A percentile compares a stretch with the other conserved stretches of the same genome.
These are phyloP conservation scores for Theocolax elegans DNA, from an alignment of 1,140 invertebrate species.

Conservation along the genomic window DNA sequence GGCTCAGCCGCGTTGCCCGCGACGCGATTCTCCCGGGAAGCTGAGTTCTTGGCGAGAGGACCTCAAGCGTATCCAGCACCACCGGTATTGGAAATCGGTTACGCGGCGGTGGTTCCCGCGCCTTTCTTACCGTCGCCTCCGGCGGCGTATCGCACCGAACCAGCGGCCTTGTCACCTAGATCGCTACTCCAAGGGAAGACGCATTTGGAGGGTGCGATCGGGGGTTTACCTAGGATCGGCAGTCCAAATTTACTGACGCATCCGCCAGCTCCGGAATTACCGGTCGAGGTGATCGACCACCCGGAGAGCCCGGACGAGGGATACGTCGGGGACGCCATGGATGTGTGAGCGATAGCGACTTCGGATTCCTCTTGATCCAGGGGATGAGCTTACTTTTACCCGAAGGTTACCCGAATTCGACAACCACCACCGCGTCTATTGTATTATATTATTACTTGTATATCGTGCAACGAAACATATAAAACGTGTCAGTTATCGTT, in stretches of 20 bases:
- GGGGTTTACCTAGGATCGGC: slow-evolving; percentile 38
- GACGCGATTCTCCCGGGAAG: slow-evolving; percentile 74
- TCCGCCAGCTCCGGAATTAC: slow-evolving; percentile 43
- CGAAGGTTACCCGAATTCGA: no score
- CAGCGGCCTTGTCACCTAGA: slow-evolving; percentile 56
- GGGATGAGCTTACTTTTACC: no score
- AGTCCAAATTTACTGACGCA: neutral
- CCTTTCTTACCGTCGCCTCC: slow-evolving; percentile 78
- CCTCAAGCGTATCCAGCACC: slow-evolving; percentile 63
- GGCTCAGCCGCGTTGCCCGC: slow-evolving; percentile 66
- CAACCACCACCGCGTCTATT: no score
- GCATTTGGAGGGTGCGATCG: slow-evolving; percentile 49
- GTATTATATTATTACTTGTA: no score
- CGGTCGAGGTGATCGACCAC: slow-evolving; percentile 66
- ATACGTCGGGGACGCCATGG: slow-evolving; percentile 80
- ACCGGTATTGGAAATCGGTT: slow-evolving; percentile 73
- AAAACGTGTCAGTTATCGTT: no score
- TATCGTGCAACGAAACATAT: no score
- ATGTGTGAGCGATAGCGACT: no score
- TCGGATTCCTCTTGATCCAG: no score
- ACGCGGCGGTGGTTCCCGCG: slow-evolving; percentile 68
- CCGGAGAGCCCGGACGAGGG: slow-evolving; percentile 89
- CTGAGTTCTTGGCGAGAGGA: slow-evolving; percentile 73
- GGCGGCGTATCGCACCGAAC: slow-evolving; percentile 61
- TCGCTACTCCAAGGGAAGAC: slow-evolving; percentile 58